Percentiles rank a stretch among this genome's conserved stretches.
These are phyloP conservation scores for Lophius piscatorius DNA, from an alignment of 2,113 vertebrate species.

Conservation along the genomic window DNA sequence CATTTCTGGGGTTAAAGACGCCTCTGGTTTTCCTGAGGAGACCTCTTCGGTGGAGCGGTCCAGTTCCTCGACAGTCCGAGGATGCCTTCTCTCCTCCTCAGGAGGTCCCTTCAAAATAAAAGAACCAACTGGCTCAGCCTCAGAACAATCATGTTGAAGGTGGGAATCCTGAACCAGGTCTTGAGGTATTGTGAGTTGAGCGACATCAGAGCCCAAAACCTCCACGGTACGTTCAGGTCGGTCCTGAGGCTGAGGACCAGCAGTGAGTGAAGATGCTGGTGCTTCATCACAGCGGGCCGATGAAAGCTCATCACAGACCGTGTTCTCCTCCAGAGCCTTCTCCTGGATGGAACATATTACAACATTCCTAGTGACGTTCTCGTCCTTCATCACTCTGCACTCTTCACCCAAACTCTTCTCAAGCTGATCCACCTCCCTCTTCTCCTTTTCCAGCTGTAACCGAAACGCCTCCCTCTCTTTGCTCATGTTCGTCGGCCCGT, in stretches of 20 bases:
- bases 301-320: conserved; percentile 21
- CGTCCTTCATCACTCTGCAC: conserved; percentile 6
- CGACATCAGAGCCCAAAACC: background rate
- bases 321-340: conserved; percentile 22
- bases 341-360: conserved; percentile 57
- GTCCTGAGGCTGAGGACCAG: background rate
- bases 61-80: background rate
- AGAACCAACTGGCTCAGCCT: background rate
- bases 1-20: conserved; percentile 17
- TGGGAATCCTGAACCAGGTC: no score
- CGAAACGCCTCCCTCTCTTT: conserved; percentile 53
- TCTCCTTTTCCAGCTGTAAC: conserved; percentile 64
- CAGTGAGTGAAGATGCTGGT: background rate
- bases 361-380: conserved; percentile 21
- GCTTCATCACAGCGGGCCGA: conserved; percentile 17
- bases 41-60: background rate
- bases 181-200: no score
- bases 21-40: conserved; percentile 9
- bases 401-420: conserved; percentile 61
- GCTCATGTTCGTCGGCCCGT: background rate
- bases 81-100: background rate
- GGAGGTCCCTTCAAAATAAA: background rate
- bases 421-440: conserved; percentile 63
- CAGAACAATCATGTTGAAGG: no score
- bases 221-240: background rate